A percentile compares a stretch with the other conserved stretches of the same genome.
Conservation (phyloP, 2,888 invertebrate species). For the Lepidochrysops patricia region DNA sequence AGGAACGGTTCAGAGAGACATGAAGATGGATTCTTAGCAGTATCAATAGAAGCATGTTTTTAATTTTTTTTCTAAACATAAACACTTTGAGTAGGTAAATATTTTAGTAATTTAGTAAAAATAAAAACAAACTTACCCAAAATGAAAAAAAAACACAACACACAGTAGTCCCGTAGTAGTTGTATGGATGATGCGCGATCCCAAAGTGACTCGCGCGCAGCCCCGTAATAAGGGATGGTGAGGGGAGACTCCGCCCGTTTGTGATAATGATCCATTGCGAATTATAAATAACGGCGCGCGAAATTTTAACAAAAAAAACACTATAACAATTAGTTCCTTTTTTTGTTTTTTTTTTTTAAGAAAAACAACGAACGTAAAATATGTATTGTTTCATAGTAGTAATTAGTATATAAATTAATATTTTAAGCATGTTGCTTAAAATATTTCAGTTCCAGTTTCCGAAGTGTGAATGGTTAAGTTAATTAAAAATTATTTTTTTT, state of each 20-base stretch:
- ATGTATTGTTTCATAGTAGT: no score
- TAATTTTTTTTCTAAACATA: no score
- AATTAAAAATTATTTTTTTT: no score
- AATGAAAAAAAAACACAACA: conserved; percentile 6
- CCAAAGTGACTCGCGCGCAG: conserved; percentile 49
- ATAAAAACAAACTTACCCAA: conserved; percentile 13
- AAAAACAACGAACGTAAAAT: no score
- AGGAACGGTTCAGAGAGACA: neutral
- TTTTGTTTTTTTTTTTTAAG: neutral
- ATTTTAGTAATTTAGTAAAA: neutral
- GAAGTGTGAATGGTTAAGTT: no score
- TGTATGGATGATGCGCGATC: conserved; percentile 34
- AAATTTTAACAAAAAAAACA: neutral
- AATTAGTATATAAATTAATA: no score
- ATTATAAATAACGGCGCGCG: conserved; percentile 22
- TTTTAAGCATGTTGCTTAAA: no score
- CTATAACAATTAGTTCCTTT: neutral
- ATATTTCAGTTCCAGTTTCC: no score
- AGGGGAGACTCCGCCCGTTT: conserved; percentile 26
- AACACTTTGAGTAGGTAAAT: no score
- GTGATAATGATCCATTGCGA: conserved; percentile 26
- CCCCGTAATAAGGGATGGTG: conserved; percentile 28
- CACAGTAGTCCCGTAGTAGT: conserved; percentile 23
- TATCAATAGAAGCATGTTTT: neutral
- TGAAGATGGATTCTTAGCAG: neutral